Evolutionary conservation across 2,888 invertebrate species (phyloP), one percentile per base, ranked within the genome.

Genomic region (Achlya flavicornis): DNA sequence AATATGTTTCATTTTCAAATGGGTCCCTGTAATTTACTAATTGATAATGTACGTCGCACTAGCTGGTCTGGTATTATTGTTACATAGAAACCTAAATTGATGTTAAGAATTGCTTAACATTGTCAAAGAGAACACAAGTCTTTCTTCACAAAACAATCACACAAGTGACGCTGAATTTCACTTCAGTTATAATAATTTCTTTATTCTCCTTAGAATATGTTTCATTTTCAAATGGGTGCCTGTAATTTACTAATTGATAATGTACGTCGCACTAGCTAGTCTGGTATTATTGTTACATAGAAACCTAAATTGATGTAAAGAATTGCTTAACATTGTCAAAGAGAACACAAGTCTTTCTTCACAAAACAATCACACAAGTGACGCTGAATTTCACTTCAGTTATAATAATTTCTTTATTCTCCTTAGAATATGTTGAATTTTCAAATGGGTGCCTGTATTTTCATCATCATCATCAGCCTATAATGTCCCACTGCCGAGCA

Each of bases 181-280:
- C 26, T 26, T 1, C 26, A 26, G 26, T 26, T 26, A 26, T 1
- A 26, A 26, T 26, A 1, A 26, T 26, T 26, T 26, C 26, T 26
- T 26, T 26, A 26, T 26, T 26, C 26, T 26, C 26, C 26, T 26
- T 26, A 26, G 26, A 26, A 26, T 26, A 26, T 26, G 26, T 26
- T 26, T 26, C 1, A 26, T 26, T 26, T n/a, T n/a, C n/a, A n/a
- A n/a, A n/a, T n/a, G n/a, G n/a, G n/a, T n/a, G n/a, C n/a, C n/a
- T n/a, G n/a, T n/a, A n/a, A n/a, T n/a, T 62, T 62, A 57, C 62
- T 14, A 62, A 57, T 43, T 57, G 61, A 19, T 7, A 57, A 41
- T 57, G 57, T 57, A 26, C 57, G n/a, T n/a, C 57, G 48, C 38
- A 62, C 57, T 41, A 57, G 53, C 16, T 19, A 53, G 19, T 19